A percentile compares a stretch with the other conserved stretches of the same genome.
These are phyloP conservation scores for Centropristis striata DNA, from an alignment of 2,113 vertebrate species.

Conservation along the genomic window DNA sequence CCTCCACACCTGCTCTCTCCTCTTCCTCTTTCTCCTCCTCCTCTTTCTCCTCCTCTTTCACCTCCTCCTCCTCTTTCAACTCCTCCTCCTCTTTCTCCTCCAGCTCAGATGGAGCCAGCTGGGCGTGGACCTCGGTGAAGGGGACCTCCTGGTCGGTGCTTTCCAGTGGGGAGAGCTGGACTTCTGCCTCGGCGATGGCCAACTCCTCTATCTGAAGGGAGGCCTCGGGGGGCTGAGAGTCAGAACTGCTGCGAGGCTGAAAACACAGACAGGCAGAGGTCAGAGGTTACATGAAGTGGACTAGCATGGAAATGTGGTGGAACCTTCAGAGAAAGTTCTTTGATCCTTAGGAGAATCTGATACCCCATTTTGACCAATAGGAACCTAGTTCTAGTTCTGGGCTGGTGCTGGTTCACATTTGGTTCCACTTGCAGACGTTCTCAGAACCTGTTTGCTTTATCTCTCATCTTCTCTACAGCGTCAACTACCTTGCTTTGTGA, in stretches of 20 bases:
- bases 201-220: conserved; percentile 30
- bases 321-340: not conserved
- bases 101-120: conserved; percentile 77
- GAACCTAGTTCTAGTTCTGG: too few species aligned
- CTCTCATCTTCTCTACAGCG: too few species aligned
- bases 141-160: conserved; percentile 74
- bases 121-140: conserved; percentile 82
- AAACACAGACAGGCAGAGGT: not conserved
- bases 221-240: conserved; percentile 63
- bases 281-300: conserved; percentile 18
- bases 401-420: too few species aligned
- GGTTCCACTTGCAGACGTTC: too few species aligned
- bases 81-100: conserved; percentile 68
- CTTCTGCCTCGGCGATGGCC: conserved; percentile 32
- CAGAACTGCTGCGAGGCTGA: conserved; percentile 69
- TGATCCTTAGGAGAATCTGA: not conserved
- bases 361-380: not conserved
- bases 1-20: not conserved
- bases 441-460: too few species aligned
- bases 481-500: too few species aligned
- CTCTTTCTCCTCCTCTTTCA: conserved; percentile 37
- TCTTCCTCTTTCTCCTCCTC: conserved; percentile 58
- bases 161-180: conserved; percentile 63
- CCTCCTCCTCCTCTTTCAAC: conserved; percentile 47
- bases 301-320: too few species aligned